A percentile compares a stretch with the other conserved stretches of the same genome.
These are phyloP conservation scores for Oreochromis grahami DNA, from an alignment of 2,797 vertebrate species.

Conservation along the genomic window DNA sequence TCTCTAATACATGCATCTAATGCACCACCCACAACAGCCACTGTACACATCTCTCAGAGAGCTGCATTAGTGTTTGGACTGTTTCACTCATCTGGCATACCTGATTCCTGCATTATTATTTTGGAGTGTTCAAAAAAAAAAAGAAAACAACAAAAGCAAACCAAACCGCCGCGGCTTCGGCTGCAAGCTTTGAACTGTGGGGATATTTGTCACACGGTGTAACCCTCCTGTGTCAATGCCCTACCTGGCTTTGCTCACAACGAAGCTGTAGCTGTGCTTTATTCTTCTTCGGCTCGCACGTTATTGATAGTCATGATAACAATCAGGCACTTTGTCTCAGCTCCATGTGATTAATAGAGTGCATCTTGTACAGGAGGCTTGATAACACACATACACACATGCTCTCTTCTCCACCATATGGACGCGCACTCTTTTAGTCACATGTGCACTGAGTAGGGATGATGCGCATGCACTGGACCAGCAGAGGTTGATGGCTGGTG, in stretches of 20 bases:
- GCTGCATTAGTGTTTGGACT: slow-evolving; percentile 20
- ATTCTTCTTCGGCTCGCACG: slow-evolving; percentile 17
- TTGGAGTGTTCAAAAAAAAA: background rate
- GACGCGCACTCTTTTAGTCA: background rate
- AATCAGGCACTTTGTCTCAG: slow-evolving; percentile 59
- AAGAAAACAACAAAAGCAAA: background rate
- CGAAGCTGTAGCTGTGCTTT: slow-evolving; percentile 7
- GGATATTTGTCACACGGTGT: background rate
- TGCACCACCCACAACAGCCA: background rate
- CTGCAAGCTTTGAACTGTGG: background rate
- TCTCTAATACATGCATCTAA: slow-evolving; percentile 4
- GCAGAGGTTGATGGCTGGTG: slow-evolving; percentile 36
- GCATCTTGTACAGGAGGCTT: slow-evolving; percentile 61
- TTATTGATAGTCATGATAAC: slow-evolving; percentile 67
- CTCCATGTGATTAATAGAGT: slow-evolving; percentile 66
- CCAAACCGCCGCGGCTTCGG: background rate
- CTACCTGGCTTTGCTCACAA: slow-evolving; percentile 10
- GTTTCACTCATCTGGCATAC: background rate
- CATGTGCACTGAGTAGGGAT: background rate
- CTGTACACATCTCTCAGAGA: background rate
- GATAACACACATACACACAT: slow-evolving; percentile 31
- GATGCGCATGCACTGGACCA: slow-evolving; percentile 29
- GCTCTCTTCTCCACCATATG: background rate
- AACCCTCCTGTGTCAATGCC: slow-evolving; percentile 7
- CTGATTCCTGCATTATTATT: background rate